Evolutionary conservation across 2,797 vertebrate species (phyloP).

Genomic region (Clarias fuscus): DNA sequence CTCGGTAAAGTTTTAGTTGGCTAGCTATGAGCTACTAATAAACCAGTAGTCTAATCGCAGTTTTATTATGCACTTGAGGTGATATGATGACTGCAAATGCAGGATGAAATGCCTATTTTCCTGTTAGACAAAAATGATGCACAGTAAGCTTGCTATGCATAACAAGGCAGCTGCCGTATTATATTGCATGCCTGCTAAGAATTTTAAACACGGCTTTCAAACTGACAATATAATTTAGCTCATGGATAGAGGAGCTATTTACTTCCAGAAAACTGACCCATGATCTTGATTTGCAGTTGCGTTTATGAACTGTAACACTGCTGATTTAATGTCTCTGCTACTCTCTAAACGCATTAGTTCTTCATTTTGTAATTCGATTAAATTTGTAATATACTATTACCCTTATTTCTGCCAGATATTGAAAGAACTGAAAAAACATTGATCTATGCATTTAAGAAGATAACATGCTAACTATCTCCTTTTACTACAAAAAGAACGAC

Average conservation of each 20-base stretch:
- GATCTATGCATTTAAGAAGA: background rate
- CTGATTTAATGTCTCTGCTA: conserved; percentile 11
- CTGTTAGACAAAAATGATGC: background rate
- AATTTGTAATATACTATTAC: background rate
- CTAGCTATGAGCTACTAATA: background rate
- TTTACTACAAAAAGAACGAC: conserved; percentile 31
- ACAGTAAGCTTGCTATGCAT: background rate
- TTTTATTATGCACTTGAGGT: background rate
- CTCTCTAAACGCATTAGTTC: background rate
- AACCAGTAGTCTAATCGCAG: background rate
- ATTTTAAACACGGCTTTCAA: conserved; percentile 13
- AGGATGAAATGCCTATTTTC: background rate
- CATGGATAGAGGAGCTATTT: background rate
- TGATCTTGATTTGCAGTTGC: background rate
- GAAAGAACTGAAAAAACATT: background rate
- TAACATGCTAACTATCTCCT: conserved; percentile 1
- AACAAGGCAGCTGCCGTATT: background rate
- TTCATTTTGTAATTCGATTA: conserved; percentile 6
- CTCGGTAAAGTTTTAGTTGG: background rate
- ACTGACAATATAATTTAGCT: background rate
- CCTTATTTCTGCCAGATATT: background rate
- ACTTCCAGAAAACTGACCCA: background rate
- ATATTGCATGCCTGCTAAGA: background rate
- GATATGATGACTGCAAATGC: background rate
- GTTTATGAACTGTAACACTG: conserved; percentile 2